A percentile compares a stretch with the other conserved stretches of the same genome.
Evolutionary conservation across 2,888 invertebrate genomes (phyloP).

Genomic region (Cheiracanthium punctorium): DNA sequence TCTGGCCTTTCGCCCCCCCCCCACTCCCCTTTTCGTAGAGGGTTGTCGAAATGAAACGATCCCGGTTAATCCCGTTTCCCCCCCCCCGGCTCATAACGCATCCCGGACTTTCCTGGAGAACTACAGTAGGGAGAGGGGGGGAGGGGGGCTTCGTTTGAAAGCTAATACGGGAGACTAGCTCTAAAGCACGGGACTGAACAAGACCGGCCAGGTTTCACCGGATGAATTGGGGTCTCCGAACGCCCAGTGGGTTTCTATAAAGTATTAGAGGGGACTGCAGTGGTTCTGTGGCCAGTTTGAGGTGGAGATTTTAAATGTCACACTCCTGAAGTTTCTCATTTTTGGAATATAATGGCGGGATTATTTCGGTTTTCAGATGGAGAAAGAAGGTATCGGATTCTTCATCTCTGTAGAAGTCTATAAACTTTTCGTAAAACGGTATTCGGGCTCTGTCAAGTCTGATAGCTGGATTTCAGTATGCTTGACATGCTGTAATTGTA

Average conservation of each 20-base stretch:
- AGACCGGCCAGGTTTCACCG: conserved; percentile 6
- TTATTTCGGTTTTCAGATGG: too few species aligned
- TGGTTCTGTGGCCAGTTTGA: conserved; percentile 5
- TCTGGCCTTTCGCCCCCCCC: not conserved
- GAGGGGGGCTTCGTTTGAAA: conserved; percentile 28
- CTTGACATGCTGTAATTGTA: too few species aligned
- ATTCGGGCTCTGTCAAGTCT: too few species aligned
- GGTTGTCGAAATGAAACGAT: conserved; percentile 67
- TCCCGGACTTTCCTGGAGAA: conserved; percentile 14
- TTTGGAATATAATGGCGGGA: conserved; percentile 6
- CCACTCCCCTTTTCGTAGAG: not conserved
- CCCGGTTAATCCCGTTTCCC: conserved; percentile 59
- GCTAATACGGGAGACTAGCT: conserved; percentile 51
- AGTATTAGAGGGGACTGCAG: not conserved
- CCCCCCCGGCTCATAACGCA: conserved; percentile 54
- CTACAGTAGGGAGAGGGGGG: conserved; percentile 41
- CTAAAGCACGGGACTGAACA: conserved; percentile 28
- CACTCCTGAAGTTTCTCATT: conserved; percentile 1
- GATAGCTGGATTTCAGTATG: too few species aligned
- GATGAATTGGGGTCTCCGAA: conserved; percentile 1
- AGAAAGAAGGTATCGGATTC: too few species aligned
- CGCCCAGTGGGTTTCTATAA: conserved; percentile 18
- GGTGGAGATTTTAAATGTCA: conserved; percentile 10
- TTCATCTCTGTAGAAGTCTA: too few species aligned
- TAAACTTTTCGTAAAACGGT: too few species aligned